Base-by-base conservation (phyloP, 2,797 vertebrate genomes). In the Chromobotia macracanthus region DNA sequence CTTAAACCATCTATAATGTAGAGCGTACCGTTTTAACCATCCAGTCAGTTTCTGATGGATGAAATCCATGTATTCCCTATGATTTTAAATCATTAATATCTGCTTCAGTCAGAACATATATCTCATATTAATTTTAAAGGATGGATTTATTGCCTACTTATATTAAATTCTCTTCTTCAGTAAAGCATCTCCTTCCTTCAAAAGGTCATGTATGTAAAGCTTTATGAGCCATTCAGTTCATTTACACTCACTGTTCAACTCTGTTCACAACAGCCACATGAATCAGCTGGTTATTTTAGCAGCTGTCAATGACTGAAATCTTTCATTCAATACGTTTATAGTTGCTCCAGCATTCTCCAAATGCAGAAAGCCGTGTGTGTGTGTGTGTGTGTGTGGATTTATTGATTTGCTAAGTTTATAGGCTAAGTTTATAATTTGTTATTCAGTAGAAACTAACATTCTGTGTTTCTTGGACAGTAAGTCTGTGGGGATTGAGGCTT, bases 171-270 rank as follows among this genome's bases (percentile, higher is more conserved):
- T 72, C 82, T 74, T 46, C 23, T 73, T 51, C 21, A 76, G 46
- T 21, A 44, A 51, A 23, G 63, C 48, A 55, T 68, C 78, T 71
- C 56, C 68, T 61, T 80, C 18, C 72, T 67, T 75, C 46, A 69
- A 50, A 80, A 69, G 63, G 76, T 77, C 48, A 53, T 58, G 51
- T 79, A 61, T 67, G 38, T 80, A 80, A 72, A 81, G 38, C 77
- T 76, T 69, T 73, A 75, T 72, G 55, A 75, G 72, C 51, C 70
- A 78, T 80, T 74, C 71, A 75, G 61, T 80, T 77, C 16, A 63
- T 80, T 80, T 50, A 79, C 75, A 68, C 19, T 10, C 23, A 3
- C 3, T 56, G 61, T 77, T 48, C 76, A 75, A 68, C 16, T 2
- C 63, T 6, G 10, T 60, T 77, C 73, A 60, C 46, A 74, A 76